phyloP scores from a whole-genome alignment of 2,888 invertebrate genomes.

The Chorisops tibialis region DNA sequence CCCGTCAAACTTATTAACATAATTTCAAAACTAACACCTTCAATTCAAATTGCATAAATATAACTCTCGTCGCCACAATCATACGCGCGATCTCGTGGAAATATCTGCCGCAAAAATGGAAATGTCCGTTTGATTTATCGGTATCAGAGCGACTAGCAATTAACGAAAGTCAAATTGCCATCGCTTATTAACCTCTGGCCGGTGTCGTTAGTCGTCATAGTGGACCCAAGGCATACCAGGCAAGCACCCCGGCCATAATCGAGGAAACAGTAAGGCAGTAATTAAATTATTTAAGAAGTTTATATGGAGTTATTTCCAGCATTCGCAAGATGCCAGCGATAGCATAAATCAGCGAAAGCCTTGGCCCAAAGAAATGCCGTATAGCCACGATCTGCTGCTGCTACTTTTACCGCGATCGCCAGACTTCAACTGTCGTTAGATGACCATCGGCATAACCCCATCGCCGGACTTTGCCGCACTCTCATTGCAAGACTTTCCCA shows the following conservation, averaged over 20 bases:
- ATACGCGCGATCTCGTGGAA: too few species aligned
- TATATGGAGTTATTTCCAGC: conserved; percentile 4
- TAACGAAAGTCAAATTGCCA: conserved; percentile 20
- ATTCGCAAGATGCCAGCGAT: neutral
- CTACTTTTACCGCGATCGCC: conserved; percentile 1
- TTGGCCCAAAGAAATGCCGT: neutral
- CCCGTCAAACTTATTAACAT: too few species aligned
- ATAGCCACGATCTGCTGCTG: neutral
- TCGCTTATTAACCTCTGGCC: conserved; percentile 17
- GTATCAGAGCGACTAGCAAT: neutral
- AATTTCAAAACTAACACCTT: too few species aligned
- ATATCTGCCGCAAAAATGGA: neutral
- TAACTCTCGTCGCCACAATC: too few species aligned
- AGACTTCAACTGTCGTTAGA: conserved; percentile 5
- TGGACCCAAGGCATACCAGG: too few species aligned
- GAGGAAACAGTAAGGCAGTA: neutral
- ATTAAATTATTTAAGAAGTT: conserved; percentile 12
- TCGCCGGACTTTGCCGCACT: neutral
- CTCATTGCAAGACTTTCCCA: too few species aligned
- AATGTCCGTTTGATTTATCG: conserved; percentile 2
- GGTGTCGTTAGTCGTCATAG: too few species aligned
- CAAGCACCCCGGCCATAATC: neutral
- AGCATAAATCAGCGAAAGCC: conserved; percentile 8
- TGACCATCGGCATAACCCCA: conserved; percentile 9
- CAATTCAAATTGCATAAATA: too few species aligned